These are phyloP conservation scores for Bubo blakistoni DNA, from an alignment of 2,113 vertebrate genomes.

Conservation along the genomic window DNA sequence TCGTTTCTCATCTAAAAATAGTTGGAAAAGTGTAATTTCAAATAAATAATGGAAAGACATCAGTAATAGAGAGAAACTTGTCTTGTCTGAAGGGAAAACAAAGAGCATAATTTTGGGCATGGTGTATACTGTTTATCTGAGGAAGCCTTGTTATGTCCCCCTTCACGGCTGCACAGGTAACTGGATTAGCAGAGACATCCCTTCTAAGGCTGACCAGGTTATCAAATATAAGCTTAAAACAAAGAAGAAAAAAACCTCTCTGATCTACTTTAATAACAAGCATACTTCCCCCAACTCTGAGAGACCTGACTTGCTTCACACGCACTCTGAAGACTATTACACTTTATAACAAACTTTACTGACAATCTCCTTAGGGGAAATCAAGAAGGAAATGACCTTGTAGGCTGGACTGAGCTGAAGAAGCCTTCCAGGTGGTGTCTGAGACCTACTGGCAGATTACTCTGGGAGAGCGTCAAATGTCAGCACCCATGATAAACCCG, in stretches of 20 bases:
- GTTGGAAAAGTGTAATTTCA: neutral
- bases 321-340: neutral
- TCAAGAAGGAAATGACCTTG: neutral
- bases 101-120: neutral
- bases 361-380: neutral
- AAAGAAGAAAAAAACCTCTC: neutral
- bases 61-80: neutral
- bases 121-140: neutral
- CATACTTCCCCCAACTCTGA: neutral
- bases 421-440: neutral
- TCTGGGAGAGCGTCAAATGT: slow-evolving; percentile 15
- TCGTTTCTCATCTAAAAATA: neutral
- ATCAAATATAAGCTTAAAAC: neutral
- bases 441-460: neutral
- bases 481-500: neutral
- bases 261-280: neutral
- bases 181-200: neutral
- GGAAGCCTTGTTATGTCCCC: neutral
- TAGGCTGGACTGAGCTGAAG: neutral
- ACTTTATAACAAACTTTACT: neutral
- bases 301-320: neutral
- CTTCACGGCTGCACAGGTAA: neutral
- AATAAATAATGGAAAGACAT: neutral
- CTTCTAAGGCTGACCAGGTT: neutral
- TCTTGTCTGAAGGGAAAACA: neutral